Evolutionary conservation across 2,888 invertebrate genomes (phyloP).

Genomic region (Apamea monoglypha): DNA sequence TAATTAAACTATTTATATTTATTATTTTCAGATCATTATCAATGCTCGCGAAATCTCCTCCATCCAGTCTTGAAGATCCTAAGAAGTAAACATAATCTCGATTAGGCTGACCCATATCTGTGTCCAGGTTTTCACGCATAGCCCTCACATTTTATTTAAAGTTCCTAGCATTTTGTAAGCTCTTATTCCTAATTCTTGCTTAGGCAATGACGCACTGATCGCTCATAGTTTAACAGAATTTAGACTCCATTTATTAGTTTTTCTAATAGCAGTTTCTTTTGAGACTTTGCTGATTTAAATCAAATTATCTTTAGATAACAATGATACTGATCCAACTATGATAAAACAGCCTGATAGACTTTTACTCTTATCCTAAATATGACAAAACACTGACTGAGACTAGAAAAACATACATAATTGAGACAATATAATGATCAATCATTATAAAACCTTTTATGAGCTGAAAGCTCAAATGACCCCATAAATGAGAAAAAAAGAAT

Average conservation of each 20-base stretch:
- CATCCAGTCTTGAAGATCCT: constrained; percentile 82
- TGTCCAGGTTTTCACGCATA: constrained; percentile 43
- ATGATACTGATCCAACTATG: constrained; percentile 1
- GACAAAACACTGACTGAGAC: constrained; percentile 40
- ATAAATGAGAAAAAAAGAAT: not conserved
- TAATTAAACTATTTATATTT: constrained; percentile 2
- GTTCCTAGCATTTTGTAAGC: constrained; percentile 61
- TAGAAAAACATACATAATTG: constrained; percentile 7
- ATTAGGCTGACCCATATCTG: constrained; percentile 37
- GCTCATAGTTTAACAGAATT: constrained; percentile 46
- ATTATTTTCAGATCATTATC: constrained; percentile 85
- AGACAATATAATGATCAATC: constrained; percentile 27
- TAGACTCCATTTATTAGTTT: constrained; percentile 27
- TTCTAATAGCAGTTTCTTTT: constrained; percentile 41
- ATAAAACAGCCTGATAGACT: constrained; percentile 34
- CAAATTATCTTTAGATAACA: constrained; percentile 8
- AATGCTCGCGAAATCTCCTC: constrained; percentile 85
- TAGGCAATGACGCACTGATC: constrained; percentile 61
- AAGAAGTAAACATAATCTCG: constrained; percentile 78
- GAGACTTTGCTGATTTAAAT: constrained; percentile 29
- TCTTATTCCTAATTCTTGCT: constrained; percentile 58
- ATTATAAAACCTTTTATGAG: constrained; percentile 22
- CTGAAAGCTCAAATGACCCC: constrained; percentile 45
- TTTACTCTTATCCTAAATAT: constrained; percentile 40
- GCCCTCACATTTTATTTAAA: constrained; percentile 61